Conservation (phyloP, 2,888 invertebrate species). For the Agonopterix arenella region DNA sequence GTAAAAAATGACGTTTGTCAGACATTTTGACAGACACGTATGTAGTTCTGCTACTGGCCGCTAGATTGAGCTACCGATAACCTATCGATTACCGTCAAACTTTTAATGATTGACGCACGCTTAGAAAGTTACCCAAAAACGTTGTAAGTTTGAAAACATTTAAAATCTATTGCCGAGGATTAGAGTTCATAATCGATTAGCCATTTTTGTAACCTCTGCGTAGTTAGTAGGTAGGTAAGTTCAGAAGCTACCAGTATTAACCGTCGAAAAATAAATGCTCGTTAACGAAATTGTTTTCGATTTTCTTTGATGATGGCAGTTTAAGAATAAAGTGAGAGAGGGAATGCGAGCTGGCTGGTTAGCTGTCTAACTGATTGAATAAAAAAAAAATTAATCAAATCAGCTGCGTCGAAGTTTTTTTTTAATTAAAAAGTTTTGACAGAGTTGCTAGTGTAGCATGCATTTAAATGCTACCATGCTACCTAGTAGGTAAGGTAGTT, state of each 20-base stretch:
- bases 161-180: constrained; percentile 13
- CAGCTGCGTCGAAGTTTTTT: constrained; percentile 5
- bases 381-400: constrained; percentile 12
- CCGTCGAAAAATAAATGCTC: constrained; percentile 39
- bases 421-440: constrained; percentile 19
- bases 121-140: constrained; percentile 41
- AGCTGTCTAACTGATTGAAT: constrained; percentile 33
- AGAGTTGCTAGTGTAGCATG: neutral
- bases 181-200: constrained; percentile 27
- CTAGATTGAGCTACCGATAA: constrained; percentile 56
- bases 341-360: constrained; percentile 28
- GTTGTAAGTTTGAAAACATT: neutral
- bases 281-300: constrained; percentile 54
- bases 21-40: constrained; percentile 23
- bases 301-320: constrained; percentile 30
- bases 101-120: constrained; percentile 44
- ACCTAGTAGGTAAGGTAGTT: too few relatives aligned
- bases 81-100: constrained; percentile 53
- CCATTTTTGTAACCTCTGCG: constrained; percentile 11
- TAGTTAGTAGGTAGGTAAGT: constrained; percentile 22
- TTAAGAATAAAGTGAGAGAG: constrained; percentile 27
- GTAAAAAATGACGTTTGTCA: constrained; percentile 12
- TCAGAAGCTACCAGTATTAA: constrained; percentile 51
- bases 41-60: constrained; percentile 46
- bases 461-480: too few relatives aligned